Base-by-base conservation (phyloP, 2,113 vertebrate species). In the Barnardius zonarius region DNA sequence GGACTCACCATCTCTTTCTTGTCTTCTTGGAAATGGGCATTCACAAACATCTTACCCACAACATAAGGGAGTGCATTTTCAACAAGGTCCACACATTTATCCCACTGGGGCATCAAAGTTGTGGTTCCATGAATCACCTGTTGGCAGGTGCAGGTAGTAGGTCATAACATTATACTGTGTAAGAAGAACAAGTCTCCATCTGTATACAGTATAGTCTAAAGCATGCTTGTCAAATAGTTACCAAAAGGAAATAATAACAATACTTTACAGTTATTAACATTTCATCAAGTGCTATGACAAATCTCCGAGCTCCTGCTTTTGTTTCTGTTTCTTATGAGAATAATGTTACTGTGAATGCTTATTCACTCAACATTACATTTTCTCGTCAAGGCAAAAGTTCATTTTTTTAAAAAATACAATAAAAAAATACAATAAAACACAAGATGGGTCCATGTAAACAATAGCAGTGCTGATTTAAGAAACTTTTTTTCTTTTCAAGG, bases 31-130 rank as follows among this genome's bases (percentile, higher is more conserved):
- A 99, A 99, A 96, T 99, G 98, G 30, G 98, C 97, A 86, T 99
- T 96, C 90, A 99, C 98, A 95, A 99, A 99, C 97, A 99, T 98
- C 89, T 98, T 99, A 5, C 99, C 99, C 27, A 98, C 98, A 92
- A 98, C 98, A 0, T 99, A 99, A 76, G 98, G 98, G 25, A 99
- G 98, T 0, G 99, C 97, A 43, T 98, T 98, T 97, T 99, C 99
- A 3, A 99, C 98, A 6, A 99, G 99, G 97, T 99, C 99, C 33
- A 99, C 99, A 94, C 99, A 99, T 97, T 99, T 99, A 83, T 99
- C 99, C 99, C 99, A 99, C 48, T 99, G 99, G 80, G 99, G 98
- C 75, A 98, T 97, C 93, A 99, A 96, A 59, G 99, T 99, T 51
- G 98, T 99, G 43, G 99, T 99, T 43, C 99, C 99, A 5, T 99